Percentiles rank a stretch among this genome's conserved stretches.
phyloP scores from a whole-genome alignment of 1,140 invertebrate genomes.

The Drosophila guanche region DNA sequence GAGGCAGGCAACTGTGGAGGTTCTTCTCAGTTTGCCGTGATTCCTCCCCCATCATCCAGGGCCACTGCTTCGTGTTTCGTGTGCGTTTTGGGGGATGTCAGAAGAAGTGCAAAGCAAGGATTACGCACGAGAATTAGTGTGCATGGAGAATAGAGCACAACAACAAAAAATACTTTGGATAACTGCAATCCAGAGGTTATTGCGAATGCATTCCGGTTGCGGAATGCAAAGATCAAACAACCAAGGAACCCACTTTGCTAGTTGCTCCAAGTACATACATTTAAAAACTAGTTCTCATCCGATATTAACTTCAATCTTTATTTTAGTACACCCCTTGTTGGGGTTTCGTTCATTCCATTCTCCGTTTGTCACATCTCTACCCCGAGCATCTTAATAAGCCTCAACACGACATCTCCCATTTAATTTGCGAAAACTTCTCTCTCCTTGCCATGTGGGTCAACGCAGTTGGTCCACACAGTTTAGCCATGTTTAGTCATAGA shows the following conservation, averaged over 20 bases:
- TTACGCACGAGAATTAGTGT: constrained; percentile 60
- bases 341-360: neutral
- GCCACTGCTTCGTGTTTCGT: constrained; percentile 6
- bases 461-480: constrained; percentile 1
- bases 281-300: no score
- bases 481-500: constrained; percentile 13
- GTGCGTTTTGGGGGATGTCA: constrained; percentile 5
- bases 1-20: constrained; percentile 48
- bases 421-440: constrained; percentile 17
- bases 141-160: constrained; percentile 16
- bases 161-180: constrained; percentile 44
- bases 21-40: constrained; percentile 35
- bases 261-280: neutral
- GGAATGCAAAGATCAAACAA: constrained; percentile 34
- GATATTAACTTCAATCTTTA: neutral
- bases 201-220: constrained; percentile 34
- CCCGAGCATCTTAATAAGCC: neutral
- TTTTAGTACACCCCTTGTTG: no score
- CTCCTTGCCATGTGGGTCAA: constrained; percentile 26
- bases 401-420: constrained; percentile 2
- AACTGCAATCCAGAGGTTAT: constrained; percentile 50
- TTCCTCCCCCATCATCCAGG: constrained; percentile 14
- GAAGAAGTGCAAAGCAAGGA: constrained; percentile 40
- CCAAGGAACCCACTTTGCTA: constrained; percentile 16
- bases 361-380: neutral